Evolutionary conservation across 2,797 vertebrate species (phyloP).

Genomic region (Meda fulgida): DNA sequence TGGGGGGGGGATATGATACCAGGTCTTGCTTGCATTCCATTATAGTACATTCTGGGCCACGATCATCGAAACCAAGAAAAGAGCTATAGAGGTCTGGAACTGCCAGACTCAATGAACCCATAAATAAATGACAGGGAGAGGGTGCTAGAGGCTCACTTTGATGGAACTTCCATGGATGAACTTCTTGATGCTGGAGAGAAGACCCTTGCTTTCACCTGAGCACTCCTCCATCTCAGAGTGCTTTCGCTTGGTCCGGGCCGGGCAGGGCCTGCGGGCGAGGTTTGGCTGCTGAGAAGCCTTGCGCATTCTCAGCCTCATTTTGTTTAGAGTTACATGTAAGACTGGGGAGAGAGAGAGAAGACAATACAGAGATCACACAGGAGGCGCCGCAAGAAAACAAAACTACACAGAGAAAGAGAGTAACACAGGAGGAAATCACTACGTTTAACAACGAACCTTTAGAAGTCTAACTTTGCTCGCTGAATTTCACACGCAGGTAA

Average conservation of each 20-base stretch:
- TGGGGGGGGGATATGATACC: conserved; percentile 76
- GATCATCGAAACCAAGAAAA: conserved; percentile 50
- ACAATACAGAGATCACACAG: neutral
- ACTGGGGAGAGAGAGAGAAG: conserved; percentile 69
- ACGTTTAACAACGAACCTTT: conserved; percentile 1
- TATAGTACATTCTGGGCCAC: conserved; percentile 53
- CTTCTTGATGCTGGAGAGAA: conserved; percentile 96
- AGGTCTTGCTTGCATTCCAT: conserved; percentile 60
- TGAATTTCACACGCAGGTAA: conserved; percentile 6
- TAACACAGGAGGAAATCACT: conserved; percentile 2
- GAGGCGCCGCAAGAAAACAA: conserved; percentile 5
- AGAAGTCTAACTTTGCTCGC: neutral
- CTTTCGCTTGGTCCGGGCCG: conserved; percentile 90
- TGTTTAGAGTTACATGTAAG: conserved; percentile 91
- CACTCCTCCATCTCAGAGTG: conserved; percentile 90
- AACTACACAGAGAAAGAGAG: neutral
- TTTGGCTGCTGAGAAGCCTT: conserved; percentile 94
- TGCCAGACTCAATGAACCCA: neutral
- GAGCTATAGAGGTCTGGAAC: conserved; percentile 32
- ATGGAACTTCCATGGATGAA: conserved; percentile 94
- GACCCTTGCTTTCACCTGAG: conserved; percentile 83
- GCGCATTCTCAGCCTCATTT: conserved; percentile 99
- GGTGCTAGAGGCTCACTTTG: conserved; percentile 81
- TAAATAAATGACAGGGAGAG: neutral
- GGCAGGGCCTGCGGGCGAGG: conserved; percentile 82